phyloP scores from a whole-genome alignment of 2,113 vertebrate genomes.

The Rhinolophus ferrumequinum region DNA sequence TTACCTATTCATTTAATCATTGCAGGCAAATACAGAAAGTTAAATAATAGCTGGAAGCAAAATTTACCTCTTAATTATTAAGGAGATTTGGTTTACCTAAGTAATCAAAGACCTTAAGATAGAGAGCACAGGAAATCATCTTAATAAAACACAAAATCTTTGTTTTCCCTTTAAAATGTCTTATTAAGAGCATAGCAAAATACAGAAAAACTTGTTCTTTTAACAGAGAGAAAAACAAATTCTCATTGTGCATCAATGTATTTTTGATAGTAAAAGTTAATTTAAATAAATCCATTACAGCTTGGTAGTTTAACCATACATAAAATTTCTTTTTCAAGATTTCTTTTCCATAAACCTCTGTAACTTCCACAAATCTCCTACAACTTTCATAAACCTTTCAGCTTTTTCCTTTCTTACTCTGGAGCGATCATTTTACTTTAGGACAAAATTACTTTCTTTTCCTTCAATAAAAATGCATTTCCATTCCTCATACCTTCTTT shows the following conservation, averaged over 20 bases:
- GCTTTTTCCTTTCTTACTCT: not conserved
- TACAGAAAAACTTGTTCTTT: not conserved
- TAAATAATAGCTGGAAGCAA: not conserved
- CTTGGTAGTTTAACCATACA: not conserved
- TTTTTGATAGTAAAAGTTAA: not conserved
- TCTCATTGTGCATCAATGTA: not conserved
- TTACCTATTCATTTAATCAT: not conserved
- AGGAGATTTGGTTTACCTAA: not conserved
- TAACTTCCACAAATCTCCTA: not conserved
- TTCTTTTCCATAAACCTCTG: not conserved
- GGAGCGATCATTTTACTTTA: not conserved
- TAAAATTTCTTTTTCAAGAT: not conserved
- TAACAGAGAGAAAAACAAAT: not conserved
- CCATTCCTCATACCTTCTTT: not conserved
- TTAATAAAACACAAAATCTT: not conserved
- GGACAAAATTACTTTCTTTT: not conserved
- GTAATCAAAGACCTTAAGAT: not conserved
- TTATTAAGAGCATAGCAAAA: not conserved
- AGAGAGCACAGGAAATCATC: not conserved
- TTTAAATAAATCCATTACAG: not conserved
- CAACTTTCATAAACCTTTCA: not conserved
- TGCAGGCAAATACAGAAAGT: not conserved
- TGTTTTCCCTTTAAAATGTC: not conserved
- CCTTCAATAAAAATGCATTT: not conserved
- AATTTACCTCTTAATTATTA: not conserved